Base-by-base conservation (phyloP, 2,797 vertebrate genomes). In the Cynodonichthys magdalenae region DNA sequence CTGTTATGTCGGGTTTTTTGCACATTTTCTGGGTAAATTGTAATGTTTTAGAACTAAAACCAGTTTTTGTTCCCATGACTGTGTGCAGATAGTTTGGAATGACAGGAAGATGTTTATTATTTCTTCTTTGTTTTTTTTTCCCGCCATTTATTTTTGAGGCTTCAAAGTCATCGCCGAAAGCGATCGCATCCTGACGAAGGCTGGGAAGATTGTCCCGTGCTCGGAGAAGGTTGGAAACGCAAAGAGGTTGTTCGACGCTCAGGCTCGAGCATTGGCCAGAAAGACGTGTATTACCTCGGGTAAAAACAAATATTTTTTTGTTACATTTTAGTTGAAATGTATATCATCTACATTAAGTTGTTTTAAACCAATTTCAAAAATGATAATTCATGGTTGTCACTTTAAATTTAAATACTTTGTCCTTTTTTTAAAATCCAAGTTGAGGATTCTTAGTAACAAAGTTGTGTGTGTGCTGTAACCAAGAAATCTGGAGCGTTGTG, bases 221-320 rank as follows among this genome's bases (percentile, higher is more conserved):
- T 96, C 45, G 95, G 94, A 59, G 86, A 92, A 0, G 94, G 95
- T 19, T 96, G 96, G 96, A 96, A 95, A 77, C 93, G 96, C 17
- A 95, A 92, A 74, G 92, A 94, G 73, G 93, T 94, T 36, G 84
- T 94, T 42, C 94, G 96, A 0, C 95, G 94, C 31, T 95, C 94
- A 2, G 96, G 95, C 15, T 85, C 79, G 7, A 94, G 94, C 59
- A 82, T 94, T n/a, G 95, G 96, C 34, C 95, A 95, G 53, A 94
- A 92, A 50, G 96, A 97, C 82, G 93, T 94, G 1, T 97, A 97
- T 76, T 97, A 97, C 62, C 73, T 93, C 60, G 95, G 96, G 96
- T 96, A 94, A 62, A 41, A 24, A 24, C 24, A 24, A 50, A 12
- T 15, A 14, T 4, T 15, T 3, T 17, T 5, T 5, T 31, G 5